Evolutionary conservation across 2,888 invertebrate genomes (phyloP), one percentile per base, ranked within the genome.

Genomic region (Rutpela maculata): DNA sequence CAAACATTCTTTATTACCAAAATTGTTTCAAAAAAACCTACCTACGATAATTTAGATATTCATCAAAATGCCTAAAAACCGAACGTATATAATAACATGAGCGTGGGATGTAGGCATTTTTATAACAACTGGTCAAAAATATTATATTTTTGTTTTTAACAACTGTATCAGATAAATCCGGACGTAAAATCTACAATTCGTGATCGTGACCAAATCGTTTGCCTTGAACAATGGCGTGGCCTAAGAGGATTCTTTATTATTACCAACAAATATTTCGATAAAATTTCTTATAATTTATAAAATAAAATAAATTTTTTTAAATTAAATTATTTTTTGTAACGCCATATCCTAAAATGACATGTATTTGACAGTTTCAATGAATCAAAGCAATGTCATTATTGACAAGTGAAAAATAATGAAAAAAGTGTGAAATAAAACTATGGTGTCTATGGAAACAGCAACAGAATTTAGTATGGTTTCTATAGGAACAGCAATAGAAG

Each of bases 1-100:
- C 74, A 74, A 74, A 66, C 74, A 66, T 31, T 57, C 59, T 66
- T 66, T 74, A 67, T 66, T 74, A 35, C 74, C 62, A 22, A 72
- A 63, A 72, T 63, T 72, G 63, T 35, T 63, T 72, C 26, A 26
- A 63, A 50, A 50, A 63, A 72, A 43, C 60, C 72, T 72, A 55
- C 72, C 72, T 55, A 63, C 62, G 19, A 72, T 72, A 26, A 72
- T 72, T 72, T 72, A 72, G 72, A 72, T 72, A 72, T 72, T 62
- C 31, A 72, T 72, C 72, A 38, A 26, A 50, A 55, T 50, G 72
- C 17, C 59, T 43, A 72, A 63, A 63, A 63, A 72, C 72, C 63
- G 63, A 72, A 63, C 26, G 55, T 55, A 43, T 62, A 67, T 19
- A 19, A 55, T 19, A 26, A 22, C 63, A 63, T 63, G 31, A 63